Evolutionary conservation across 2,888 invertebrate genomes (phyloP).

Genomic region (Rotaria sp.): DNA sequence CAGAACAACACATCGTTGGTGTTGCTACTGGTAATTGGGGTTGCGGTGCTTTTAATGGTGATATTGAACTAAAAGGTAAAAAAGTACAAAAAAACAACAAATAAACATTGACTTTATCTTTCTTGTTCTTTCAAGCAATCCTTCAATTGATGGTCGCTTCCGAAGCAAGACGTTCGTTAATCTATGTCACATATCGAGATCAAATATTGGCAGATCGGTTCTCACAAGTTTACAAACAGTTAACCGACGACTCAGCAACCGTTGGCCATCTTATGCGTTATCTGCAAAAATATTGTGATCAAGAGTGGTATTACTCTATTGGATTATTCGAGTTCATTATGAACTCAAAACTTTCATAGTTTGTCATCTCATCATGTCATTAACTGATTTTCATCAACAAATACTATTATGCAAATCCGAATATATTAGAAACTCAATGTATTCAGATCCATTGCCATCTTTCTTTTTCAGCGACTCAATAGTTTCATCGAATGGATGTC

Average conservation of each 20-base stretch:
- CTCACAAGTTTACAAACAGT: constrained; percentile 57
- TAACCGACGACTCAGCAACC: not conserved
- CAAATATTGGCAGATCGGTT: constrained; percentile 63
- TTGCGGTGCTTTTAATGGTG: constrained; percentile 77
- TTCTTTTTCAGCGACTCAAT: too few relatives aligned
- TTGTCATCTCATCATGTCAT: too few relatives aligned
- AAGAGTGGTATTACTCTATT: too few relatives aligned
- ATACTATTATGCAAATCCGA: too few relatives aligned
- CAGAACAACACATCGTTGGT: constrained; percentile 48
- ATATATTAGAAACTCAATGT: too few relatives aligned
- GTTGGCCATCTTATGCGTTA: not conserved
- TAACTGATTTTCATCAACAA: too few relatives aligned
- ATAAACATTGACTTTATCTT: not conserved
- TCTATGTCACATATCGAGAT: constrained; percentile 77
- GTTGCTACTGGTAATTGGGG: constrained; percentile 92
- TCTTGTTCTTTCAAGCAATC: constrained; percentile 58
- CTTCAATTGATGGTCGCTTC: constrained; percentile 70
- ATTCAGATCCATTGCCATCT: too few relatives aligned
- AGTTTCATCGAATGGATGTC: too few relatives aligned
- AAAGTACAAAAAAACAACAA: accelerated
- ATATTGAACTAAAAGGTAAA: constrained; percentile 50
- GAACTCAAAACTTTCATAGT: too few relatives aligned
- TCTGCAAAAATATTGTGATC: not conserved
- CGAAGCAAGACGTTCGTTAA: constrained; percentile 63
- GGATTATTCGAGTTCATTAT: not conserved